Evolutionary conservation across 2,888 invertebrate species (phyloP), one percentile per base, ranked within the genome.

Genomic region (Drosophila multiciliata): DNA sequence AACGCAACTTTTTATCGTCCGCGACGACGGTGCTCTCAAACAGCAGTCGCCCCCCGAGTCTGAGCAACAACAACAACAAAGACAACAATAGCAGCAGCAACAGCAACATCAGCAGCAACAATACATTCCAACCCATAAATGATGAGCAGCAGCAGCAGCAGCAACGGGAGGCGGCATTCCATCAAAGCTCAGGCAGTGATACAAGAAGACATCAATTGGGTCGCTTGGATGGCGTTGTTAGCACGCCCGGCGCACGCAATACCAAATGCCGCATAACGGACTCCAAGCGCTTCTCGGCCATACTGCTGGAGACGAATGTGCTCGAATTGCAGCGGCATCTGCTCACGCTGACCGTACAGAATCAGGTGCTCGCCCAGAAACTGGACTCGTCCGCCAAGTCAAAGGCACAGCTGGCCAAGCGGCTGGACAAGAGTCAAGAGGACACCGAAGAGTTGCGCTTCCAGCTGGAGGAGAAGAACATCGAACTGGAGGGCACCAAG

Each of bases 281-380:
- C 93, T 94, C 95, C 68, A 95, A 94, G 89, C 97, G 97, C 93
- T 95, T 97, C 92, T 95, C 96, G 90, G 97, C 97, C 93, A 97
- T 97, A 94, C 95, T 97, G 90, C 94, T 95, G 89, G 97, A 97
- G 94, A 95, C 95, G 87, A 96, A 96, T 94, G 96, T 96, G 68
- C 94, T 97, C 83, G 96, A 97, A 94, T 94, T 97, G 91, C 97
- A 97, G 93, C 95, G 97, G 87, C 97, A 97, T 94, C 94, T 97
- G 79, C 95, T 97, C 81, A 96, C 95, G 38, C 95, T 96, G 88
- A 96, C 96, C 92, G 96, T 97, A 91, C 96, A 97, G 92, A 97
- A 97, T 94, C 96, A 97, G 96, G 95, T 95, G 92, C 94, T 97
- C 88, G 95, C 95, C 90, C 95, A 96, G 90, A 95, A 96, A 92